phyloP scores from a whole-genome alignment of 2,113 vertebrate species.

The Cyprinodon variegatus region DNA sequence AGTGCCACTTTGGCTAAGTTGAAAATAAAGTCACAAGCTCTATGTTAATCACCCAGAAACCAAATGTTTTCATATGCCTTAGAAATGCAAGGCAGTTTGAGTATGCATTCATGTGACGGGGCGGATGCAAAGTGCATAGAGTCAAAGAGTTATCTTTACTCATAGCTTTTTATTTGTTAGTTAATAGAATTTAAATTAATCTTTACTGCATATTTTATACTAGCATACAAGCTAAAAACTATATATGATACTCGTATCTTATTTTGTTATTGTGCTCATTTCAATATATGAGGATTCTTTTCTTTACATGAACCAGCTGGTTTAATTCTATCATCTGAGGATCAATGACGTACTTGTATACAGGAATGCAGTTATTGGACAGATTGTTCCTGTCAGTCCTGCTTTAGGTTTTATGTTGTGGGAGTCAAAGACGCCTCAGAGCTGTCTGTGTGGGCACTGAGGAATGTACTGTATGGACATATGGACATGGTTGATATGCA shows the following conservation, averaged over 20 bases:
- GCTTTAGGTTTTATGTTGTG: constrained; percentile 25
- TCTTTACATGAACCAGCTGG: neutral
- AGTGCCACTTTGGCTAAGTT: neutral
- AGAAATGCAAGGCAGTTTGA: no score
- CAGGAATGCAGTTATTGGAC: constrained; percentile 20
- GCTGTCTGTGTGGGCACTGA: constrained; percentile 25
- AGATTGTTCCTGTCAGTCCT: constrained; percentile 31
- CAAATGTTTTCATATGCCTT: no score
- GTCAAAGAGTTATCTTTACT: neutral
- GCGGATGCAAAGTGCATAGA: neutral
- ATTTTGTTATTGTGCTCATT: neutral
- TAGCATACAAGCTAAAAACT: neutral
- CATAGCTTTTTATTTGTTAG: neutral
- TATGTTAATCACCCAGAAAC: no score
- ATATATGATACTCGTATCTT: neutral
- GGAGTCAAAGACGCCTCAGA: constrained; percentile 20
- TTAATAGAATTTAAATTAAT: neutral
- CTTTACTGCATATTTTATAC: neutral
- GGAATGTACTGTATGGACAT: constrained; percentile 32
- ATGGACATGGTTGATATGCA: constrained; percentile 18
- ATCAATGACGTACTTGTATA: neutral
- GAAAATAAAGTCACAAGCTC: no score
- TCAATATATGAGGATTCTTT: neutral
- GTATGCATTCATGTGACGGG: no score
- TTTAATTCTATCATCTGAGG: neutral